Evolutionary conservation across 1,140 invertebrate species (phyloP).

Genomic region (Calliopsis andreniformis): DNA sequence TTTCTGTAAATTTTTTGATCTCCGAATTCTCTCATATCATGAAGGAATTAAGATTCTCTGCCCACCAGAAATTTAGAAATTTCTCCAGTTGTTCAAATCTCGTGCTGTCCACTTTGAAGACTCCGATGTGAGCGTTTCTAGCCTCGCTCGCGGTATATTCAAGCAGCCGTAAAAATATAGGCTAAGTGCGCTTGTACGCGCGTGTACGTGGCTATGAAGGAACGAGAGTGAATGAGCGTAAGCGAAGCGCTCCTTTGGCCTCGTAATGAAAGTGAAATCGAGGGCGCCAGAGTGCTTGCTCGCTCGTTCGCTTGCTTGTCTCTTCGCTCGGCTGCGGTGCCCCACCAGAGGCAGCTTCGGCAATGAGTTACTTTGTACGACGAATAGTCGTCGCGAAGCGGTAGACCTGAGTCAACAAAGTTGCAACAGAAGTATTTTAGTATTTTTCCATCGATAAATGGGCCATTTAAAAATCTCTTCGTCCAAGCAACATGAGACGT

Average conservation of each 20-base stretch:
- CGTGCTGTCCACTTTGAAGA: too few species aligned
- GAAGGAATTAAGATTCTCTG: too few species aligned
- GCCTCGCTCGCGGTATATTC: constrained; percentile 67
- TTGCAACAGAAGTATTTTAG: neutral
- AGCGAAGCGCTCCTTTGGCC: constrained; percentile 72
- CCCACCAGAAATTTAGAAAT: too few species aligned
- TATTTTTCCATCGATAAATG: neutral
- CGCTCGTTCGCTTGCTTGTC: constrained; percentile 31
- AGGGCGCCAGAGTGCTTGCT: constrained; percentile 72
- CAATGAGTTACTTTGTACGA: constrained; percentile 45
- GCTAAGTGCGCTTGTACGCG: constrained; percentile 32
- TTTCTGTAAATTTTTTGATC: too few species aligned
- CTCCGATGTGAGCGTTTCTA: too few species aligned
- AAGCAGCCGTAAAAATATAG: constrained; percentile 68
- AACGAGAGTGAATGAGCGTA: constrained; percentile 74
- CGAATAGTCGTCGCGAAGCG: constrained; percentile 48
- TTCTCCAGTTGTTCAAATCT: too few species aligned
- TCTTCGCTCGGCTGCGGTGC: constrained; percentile 47
- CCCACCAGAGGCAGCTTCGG: constrained; percentile 33
- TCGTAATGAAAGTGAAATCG: constrained; percentile 81
- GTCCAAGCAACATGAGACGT: neutral
- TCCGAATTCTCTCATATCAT: too few species aligned
- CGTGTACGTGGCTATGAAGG: constrained; percentile 63
- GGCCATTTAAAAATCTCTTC: neutral
- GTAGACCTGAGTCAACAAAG: neutral